Base-by-base conservation (phyloP, 2,113 vertebrate genomes). In the Procavia capensis region DNA sequence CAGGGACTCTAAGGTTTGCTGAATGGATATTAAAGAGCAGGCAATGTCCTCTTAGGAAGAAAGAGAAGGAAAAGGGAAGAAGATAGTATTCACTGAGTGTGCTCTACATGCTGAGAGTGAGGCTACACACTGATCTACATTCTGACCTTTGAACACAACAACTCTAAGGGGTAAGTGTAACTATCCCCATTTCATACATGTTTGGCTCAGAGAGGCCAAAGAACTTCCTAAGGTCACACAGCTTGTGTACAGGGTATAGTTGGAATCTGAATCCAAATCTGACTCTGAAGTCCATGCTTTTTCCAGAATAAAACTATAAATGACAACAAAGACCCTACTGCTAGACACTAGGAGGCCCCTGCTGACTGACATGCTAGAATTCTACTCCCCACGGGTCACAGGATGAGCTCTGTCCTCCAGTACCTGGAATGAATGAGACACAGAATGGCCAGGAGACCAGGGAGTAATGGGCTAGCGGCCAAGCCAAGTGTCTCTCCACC, bases 381-480 rank as follows among this genome's bases (percentile, higher is more conserved):
- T 5, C 0, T 7, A 2, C 31, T 22, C 54, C 83, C 29, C 5
- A 36, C 24, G 29, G 75, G 34, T 24, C 82, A 6, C 54, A 39
- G 96, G 79, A 43, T 13, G 50, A 84, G 75, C 92, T 75, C 54
- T 8, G 59, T 72, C 87, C 84, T 76, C 45, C 14, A 13, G 43
- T 39, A 13, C 3, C 0, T 0, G 17, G 85, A 84, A 90, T 88
- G 90, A 92, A 86, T 74, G 91, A 88, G 79, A 14, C 41, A 10
- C 13, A 34, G 84, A 63, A 27, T 0, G 83, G 85, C 85, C 93
- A 96, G 90, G 61, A 90, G 80, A 74, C 64, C 4, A 43, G 36
- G 25, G 76, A 78, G 88, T 2, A 3, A 31, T 4, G 10, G 97
- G 96, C 95, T 1, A 10, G 27, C 0, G 54, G 95, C 96, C 95